Conservation (phyloP, 23 tunicate genomes). For the Halocynthia roretzi region DNA sequence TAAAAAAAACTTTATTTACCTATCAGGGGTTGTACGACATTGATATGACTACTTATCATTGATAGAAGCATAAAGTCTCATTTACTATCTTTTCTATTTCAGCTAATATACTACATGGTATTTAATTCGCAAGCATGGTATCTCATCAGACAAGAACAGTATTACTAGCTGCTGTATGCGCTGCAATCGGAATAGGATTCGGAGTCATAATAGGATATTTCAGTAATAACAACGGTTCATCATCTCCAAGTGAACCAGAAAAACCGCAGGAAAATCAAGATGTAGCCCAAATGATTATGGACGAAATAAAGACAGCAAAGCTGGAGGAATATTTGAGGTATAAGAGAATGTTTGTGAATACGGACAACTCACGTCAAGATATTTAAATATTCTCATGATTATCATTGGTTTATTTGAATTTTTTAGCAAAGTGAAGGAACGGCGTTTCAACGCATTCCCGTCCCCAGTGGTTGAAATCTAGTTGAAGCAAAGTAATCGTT, state of each 20-base stretch:
- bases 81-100: too few species aligned
- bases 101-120: too few species aligned
- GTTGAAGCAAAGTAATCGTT: not conserved
- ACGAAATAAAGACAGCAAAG: slow-evolving; percentile 24
- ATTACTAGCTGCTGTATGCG: slow-evolving; percentile 11
- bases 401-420: not conserved
- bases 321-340: slow-evolving; percentile 24
- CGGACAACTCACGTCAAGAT: not conserved
- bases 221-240: slow-evolving; percentile 1
- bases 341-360: not conserved
- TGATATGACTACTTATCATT: too few species aligned
- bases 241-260: slow-evolving; percentile 7
- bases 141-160: not conserved
- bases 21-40: too few species aligned
- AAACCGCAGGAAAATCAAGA: slow-evolving; percentile 21
- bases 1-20: too few species aligned
- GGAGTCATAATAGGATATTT: slow-evolving; percentile 46
- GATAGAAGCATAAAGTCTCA: too few species aligned
- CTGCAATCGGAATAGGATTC: slow-evolving; percentile 25
- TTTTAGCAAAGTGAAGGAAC: not conserved
- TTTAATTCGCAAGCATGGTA: too few species aligned
- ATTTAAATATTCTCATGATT: not conserved
- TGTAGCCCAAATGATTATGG: slow-evolving; percentile 12
- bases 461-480: not conserved
- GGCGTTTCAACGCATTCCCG: not conserved